Evolutionary conservation across 2,113 vertebrate genomes (phyloP), one percentile per base, ranked within the genome.

Genomic region (Misgurnus anguillicaudatus): DNA sequence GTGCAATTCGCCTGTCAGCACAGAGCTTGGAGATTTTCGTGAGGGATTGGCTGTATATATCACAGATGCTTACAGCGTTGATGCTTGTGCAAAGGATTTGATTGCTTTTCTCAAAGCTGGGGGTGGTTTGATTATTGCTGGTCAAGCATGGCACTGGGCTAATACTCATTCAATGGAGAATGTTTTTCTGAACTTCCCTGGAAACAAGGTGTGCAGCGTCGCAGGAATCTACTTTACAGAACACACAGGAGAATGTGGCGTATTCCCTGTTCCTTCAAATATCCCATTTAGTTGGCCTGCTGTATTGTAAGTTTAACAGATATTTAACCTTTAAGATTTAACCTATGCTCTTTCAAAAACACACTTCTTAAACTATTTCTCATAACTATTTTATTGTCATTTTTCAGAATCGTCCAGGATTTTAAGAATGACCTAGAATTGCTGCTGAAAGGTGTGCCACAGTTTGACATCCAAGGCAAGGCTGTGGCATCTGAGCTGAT

Each of bases 191-290:
- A 41, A 65, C 9, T 98, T 97, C 84, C 90, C 90, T 6, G 96
- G 95, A 21, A 98, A 98, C 82, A 94, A 91, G 8, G 92, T 97
- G 67, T 94, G 91, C 78, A 93, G 94, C 0, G 92, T 96, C 82
- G 91, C 95, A 2, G 96, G 96, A 0, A 89, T 98, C 47, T 96
- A 96, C 84, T 95, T 98, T 85, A 94, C 95, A 0, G 89, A 91
- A 24, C 92, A 88, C 0, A 0, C 42, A 0, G 94, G 86, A 4
- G 86, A 90, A 24, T 82, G 53, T 1, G 94, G 93, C 4, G 9
- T 87, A 53, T 89, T 94, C 66, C 89, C 92, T 45, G 90, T 97
- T 0, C 89, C 91, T 13, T 90, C 86, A 78, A 87, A 95, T 75
- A 94, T 97, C 84, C 93, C 95, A 19, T 91, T 91, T 5, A 94